Evolutionary conservation across 2,888 invertebrate species (phyloP), one percentile per base, ranked within the genome.

Genomic region (Caenorhabditis angaria): DNA sequence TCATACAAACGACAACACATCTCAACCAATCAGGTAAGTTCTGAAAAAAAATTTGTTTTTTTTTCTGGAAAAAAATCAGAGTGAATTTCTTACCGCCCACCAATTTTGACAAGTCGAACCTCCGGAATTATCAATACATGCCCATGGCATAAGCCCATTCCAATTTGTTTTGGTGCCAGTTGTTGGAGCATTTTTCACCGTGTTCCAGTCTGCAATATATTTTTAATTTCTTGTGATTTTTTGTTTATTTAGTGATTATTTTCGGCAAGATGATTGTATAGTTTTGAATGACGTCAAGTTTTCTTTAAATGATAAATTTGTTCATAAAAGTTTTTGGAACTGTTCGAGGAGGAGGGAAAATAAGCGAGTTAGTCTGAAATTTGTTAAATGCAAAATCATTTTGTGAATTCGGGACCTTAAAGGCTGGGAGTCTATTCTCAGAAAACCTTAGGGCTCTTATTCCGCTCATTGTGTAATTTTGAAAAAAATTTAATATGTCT

Each of bases 1-100:
- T 68, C 80, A 80, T 78, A 41, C 72, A 76, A 32, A 73, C 65
- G 10, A 77, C 73, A 18, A 78, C 77, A 20, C 62, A 65, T 41
- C 65, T 59, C 63, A 73, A 32, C 71, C 77, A 76, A 25, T 47
- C 56, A 24, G 65, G 70, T 12, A 76, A 68, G 29, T 72, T 69
- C 79, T 79, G 50, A 61, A 77, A 47, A 28, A 32, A 12, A n/a
- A 27, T 50, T 60, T n/a, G 53, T 22, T 24, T 53, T 61, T 3
- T 41, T 1, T 4, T 6, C 8, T 6, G 12, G n/a, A 3, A 51
- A 51, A 48, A 48, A 48, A 12, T 24, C 5, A 20, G 18, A 4
- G 4, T 28, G 54, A 6, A 29, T 28, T 8, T 8, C 48, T 59
- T 47, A 56, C 48, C 2, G 59, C 59, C 74, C 74, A 74, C 74